Base-by-base conservation (phyloP, 37 sponge, comb jelly and placozoan species). In the Theonella swinhoei region DNA sequence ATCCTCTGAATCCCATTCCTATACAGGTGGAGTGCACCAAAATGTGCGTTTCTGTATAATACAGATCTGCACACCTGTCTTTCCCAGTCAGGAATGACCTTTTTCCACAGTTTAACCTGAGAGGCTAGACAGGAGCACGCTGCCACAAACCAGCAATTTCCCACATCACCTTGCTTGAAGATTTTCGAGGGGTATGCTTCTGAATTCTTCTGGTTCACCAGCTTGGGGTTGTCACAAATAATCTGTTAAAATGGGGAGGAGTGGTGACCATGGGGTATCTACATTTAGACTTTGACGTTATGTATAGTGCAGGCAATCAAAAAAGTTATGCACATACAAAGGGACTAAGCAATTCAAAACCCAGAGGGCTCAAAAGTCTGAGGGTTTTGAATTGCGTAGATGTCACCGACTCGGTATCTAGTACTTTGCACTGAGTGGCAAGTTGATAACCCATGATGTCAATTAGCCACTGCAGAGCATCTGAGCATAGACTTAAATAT, bases 131-230 rank as follows among this genome's bases (percentile, higher is more conserved):
- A 70, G n/a, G 96, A 74, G 72, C 94, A 94, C 24, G 98, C 96
- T 33, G 94, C 94, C 26, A 93, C 91, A 78, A 97, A 95, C 98
- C 98, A 97, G 87, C 98, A 97, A 83, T 97, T 97, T 25, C 95
- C 95, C 14, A 97, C 87, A 8, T 24, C 22, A 5, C 98, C 98
- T 63, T 95, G 95, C 42, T 88, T 88, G 70, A 97, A 62, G n/a
- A n/a, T n/a, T n/a, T n/a, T n/a, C n/a, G n/a, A n/a, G n/a, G n/a
- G n/a, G 64, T 97, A 93, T 31, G 77, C 91, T 17, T 85, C 72
- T 32, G 61, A 60, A 60, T 91, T 60, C 39, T 91, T 94, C 43
- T 95, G 88, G 3, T 93, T 91, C 29, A 97, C 81, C 73, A 97
- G 69, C 65, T 83, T 65, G 19, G 98, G 95, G 31, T 74, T 63